These are phyloP conservation scores for Spilosoma lubricipeda DNA, from an alignment of 2,888 invertebrate genomes.

Conservation along the genomic window DNA sequence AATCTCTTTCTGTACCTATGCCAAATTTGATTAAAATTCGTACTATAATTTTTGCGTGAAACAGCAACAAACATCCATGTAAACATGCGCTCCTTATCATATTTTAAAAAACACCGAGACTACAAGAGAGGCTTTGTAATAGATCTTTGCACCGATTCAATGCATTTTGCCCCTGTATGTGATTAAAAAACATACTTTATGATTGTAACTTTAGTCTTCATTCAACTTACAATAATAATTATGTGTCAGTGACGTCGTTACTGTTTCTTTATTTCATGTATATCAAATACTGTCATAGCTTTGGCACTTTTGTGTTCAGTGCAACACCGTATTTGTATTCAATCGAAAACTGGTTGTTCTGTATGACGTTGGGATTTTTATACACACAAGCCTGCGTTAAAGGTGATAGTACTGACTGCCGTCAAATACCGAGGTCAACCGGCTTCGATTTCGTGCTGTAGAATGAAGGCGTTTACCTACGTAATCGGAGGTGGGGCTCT, in stretches of 20 bases:
- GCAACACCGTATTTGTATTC: not conserved
- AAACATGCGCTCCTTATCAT: no score
- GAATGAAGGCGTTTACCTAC: constrained; percentile 23
- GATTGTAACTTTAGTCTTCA: no score
- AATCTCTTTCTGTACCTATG: no score
- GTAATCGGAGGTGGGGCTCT: constrained; percentile 27
- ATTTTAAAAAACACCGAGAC: no score
- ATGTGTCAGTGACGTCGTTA: not conserved
- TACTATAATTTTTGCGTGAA: no score
- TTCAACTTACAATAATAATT: no score
- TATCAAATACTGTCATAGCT: not conserved
- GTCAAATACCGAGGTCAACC: constrained; percentile 29
- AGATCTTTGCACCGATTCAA: not conserved
- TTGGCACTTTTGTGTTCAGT: not conserved
- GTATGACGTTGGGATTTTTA: constrained; percentile 14
- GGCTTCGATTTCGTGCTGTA: constrained; percentile 12
- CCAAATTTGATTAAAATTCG: no score
- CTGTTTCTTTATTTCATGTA: not conserved
- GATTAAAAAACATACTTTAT: no score
- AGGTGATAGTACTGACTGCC: constrained; percentile 15
- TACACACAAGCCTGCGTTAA: constrained; percentile 12
- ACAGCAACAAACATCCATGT: no score
- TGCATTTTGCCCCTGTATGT: not conserved
- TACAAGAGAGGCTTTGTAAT: no score
- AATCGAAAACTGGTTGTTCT: not conserved